phyloP scores from a whole-genome alignment of 1,140 invertebrate genomes.

The Drusus annulatus region DNA sequence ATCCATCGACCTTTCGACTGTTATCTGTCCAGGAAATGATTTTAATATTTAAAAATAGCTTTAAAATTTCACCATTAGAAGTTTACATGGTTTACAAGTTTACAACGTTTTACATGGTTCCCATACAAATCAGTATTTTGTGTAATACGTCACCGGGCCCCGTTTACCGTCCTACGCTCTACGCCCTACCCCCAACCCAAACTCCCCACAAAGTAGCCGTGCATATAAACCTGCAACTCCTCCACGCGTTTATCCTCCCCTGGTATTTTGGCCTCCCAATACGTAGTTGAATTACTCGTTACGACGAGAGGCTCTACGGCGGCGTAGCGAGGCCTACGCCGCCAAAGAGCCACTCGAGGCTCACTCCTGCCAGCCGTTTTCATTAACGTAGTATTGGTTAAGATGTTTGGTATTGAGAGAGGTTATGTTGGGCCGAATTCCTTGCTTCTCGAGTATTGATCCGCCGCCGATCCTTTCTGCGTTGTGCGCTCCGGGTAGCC shows the following conservation, averaged over 20 bases:
- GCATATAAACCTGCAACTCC: not conserved
- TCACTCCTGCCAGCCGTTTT: not conserved
- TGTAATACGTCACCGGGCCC: not conserved
- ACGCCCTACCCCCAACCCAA: not conserved
- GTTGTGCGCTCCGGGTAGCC: not conserved
- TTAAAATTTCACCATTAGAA: too few species aligned
- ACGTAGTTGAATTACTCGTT: conserved; percentile 3
- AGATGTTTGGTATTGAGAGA: conserved; percentile 9
- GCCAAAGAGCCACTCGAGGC: not conserved
- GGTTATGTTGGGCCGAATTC: not conserved
- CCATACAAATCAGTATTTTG: not conserved
- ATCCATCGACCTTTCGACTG: too few species aligned
- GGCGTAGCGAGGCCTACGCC: not conserved
- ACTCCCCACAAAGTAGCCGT: not conserved
- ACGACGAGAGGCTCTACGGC: conserved; percentile 6
- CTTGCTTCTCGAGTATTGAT: not conserved
- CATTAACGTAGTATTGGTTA: not conserved
- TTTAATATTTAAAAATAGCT: too few species aligned
- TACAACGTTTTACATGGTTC: too few species aligned
- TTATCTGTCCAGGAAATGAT: too few species aligned
- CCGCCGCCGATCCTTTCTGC: not conserved
- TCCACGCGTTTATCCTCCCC: not conserved
- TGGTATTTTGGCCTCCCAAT: conserved; percentile 33
- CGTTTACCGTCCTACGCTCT: not conserved
- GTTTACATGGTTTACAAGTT: too few species aligned